phyloP scores from a whole-genome alignment of 2,797 vertebrate genomes.

The Chromis chromis region DNA sequence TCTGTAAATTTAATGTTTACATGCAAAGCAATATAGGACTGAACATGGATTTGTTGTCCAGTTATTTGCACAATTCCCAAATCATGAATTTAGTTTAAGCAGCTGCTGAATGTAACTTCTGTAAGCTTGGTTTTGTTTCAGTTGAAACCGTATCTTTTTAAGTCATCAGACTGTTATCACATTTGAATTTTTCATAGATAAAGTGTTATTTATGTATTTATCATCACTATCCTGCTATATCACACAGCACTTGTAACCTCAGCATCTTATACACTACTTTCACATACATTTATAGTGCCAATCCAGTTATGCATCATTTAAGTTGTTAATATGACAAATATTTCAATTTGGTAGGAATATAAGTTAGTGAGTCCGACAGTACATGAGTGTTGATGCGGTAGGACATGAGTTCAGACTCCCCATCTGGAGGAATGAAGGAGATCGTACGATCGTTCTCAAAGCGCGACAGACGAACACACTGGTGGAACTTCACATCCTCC shows the following conservation, averaged over 20 bases:
- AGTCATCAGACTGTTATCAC: too few species aligned
- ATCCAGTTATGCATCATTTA: too few species aligned
- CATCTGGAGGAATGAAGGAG: slow-evolving; percentile 94
- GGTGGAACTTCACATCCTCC: slow-evolving; percentile 97
- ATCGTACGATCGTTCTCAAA: slow-evolving; percentile 95
- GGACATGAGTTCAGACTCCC: slow-evolving; percentile 96
- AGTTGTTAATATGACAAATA: neutral
- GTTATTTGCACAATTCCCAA: neutral
- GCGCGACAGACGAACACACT: slow-evolving; percentile 93
- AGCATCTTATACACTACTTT: too few species aligned
- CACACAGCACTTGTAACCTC: too few species aligned
- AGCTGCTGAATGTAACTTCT: too few species aligned
- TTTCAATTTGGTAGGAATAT: slow-evolving; percentile 1
- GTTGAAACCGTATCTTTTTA: too few species aligned
- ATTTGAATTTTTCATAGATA: too few species aligned
- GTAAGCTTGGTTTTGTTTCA: too few species aligned
- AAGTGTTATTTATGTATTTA: too few species aligned
- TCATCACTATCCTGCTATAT: too few species aligned
- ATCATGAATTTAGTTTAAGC: neutral
- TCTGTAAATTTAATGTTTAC: neutral
- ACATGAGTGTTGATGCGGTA: slow-evolving; percentile 95
- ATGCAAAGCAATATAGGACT: neutral
- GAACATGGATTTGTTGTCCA: neutral
- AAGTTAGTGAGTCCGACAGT: slow-evolving; percentile 27
- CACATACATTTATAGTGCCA: too few species aligned